Evolutionary conservation across 2,113 vertebrate genomes (phyloP), one percentile per base, ranked within the genome.

Genomic region (Copsychus sechellarum): DNA sequence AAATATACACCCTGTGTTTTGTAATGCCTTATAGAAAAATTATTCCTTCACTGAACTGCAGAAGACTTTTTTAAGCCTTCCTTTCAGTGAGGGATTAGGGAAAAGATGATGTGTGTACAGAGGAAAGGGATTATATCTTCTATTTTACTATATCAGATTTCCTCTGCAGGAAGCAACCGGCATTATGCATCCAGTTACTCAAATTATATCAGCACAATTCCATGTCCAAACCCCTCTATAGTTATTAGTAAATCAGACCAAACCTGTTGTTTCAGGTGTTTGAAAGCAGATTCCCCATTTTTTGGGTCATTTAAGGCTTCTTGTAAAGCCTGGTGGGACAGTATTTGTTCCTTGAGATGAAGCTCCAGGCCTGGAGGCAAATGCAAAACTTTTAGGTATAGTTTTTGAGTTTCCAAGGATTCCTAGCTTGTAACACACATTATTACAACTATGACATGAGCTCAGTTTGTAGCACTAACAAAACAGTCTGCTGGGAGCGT

Each of bases 241-340:
- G 42, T 53, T 61, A 38, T 9, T 48, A 76, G 43, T 47, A 77
- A 87, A 64, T 54, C 50, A 33, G 25, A 79, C 64, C 82, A 60
- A 97, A 99, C 99, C 99, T 99, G 99, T 87, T 99, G 99, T 82
- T 98, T 99, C 84, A 99, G 97, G 96, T 99, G 99, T 95, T 99
- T 99, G 94, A 97, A 97, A 78, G 99, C 99, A 28, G 98, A 98
- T 62, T 98, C 98, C 85, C 99, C 99, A 43, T 99, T 99, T 92
- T 98, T 99, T 24, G 99, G 99, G 89, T 99, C 98, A 81, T 95
- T 96, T 65, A 99, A 97, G 67, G 98, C 98, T 53, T 98, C 97
- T 31, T 98, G 62, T 66, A 99, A 97, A 83, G 97, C 98, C 5
- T 97, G 96, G 74, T 99, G 99, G 86, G 98, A 98, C 81, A 98